Base-by-base conservation (phyloP, 2,113 vertebrate genomes). In the Pavo muticus region DNA sequence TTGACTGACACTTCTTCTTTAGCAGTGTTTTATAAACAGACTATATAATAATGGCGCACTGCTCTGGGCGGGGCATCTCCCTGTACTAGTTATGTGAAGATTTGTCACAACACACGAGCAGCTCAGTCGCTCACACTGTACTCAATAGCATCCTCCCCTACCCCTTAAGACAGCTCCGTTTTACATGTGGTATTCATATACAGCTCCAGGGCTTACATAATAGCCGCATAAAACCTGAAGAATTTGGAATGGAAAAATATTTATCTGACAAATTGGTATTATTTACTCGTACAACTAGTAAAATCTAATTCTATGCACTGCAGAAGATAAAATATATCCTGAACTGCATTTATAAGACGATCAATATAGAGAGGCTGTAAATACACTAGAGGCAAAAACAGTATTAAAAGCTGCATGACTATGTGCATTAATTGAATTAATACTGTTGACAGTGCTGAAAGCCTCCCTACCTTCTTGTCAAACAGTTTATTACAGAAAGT, bases 81-180 rank as follows among this genome's bases (percentile, higher is more conserved):
- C 89, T 3, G 7, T 48, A 78, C 85, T 50, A 47, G 59, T 64
- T 81, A 14, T 3, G 24, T 59, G 89, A 96, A 0, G 73, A 30
- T 83, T 95, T 97, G 96, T 97, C 97, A 97, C 96, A 97, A 97
- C 94, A 96, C 32, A 2, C 25, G 45, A 78, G 59, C 1, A 2
- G 86, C 56, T 20, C 94, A 61, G 90, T 69, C 91, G 65, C 79
- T 85, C 85, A 60, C 81, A 7, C 42, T 16, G 80, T 3, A 35
- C 1, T 5, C 39, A 17, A 3, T 3, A 13, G 75, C n/a, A 44
- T 4, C 87, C 81, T 84, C 68, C 61, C 56, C 67, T 50, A 45
- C 9, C 92, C 68, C 91, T 70, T 59, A 77, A 35, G 70, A 23
- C 12, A 87, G 75, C 92, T 64, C 19, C 81, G 0, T 29, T 45